phyloP scores from a whole-genome alignment of 64 coral and sea anemone species.

The Astreopora myriophthalma region DNA sequence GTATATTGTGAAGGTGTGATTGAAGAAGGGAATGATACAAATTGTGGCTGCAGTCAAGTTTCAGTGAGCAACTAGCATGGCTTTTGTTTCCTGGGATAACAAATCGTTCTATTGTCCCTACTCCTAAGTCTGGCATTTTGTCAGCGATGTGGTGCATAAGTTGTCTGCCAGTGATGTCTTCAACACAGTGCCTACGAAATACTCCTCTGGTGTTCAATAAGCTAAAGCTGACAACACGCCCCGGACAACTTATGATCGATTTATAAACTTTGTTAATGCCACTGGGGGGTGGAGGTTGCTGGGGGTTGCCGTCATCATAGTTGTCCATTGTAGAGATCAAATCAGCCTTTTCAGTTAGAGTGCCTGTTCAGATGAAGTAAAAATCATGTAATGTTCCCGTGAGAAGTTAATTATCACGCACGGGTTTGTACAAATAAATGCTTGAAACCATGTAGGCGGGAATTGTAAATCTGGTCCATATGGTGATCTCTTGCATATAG shows the following conservation, averaged over 20 bases:
- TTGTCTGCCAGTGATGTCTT: background rate
- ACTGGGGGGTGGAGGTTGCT: background rate
- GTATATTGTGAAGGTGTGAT: background rate
- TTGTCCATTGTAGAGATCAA: background rate
- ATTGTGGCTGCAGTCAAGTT: background rate
- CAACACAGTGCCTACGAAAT: background rate
- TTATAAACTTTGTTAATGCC: background rate
- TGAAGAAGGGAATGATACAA: background rate
- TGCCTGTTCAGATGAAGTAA: background rate
- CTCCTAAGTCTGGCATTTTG: background rate
- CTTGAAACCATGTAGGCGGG: background rate
- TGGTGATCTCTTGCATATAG: background rate
- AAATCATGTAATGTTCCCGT: background rate
- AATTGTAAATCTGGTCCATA: background rate
- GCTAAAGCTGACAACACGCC: constrained; percentile 2
- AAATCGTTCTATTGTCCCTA: background rate
- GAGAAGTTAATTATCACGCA: background rate
- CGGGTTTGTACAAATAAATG: background rate
- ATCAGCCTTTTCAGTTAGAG: background rate
- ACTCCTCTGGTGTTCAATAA: constrained; percentile 12
- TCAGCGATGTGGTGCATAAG: background rate
- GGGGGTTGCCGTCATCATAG: background rate
- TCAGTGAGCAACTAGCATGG: background rate
- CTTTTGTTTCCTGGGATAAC: constrained; percentile 12
- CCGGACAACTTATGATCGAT: background rate